Percentiles rank a stretch among this genome's conserved stretches.
Conservation (phyloP, 2,888 invertebrate genomes). For the Xanthia togata region DNA sequence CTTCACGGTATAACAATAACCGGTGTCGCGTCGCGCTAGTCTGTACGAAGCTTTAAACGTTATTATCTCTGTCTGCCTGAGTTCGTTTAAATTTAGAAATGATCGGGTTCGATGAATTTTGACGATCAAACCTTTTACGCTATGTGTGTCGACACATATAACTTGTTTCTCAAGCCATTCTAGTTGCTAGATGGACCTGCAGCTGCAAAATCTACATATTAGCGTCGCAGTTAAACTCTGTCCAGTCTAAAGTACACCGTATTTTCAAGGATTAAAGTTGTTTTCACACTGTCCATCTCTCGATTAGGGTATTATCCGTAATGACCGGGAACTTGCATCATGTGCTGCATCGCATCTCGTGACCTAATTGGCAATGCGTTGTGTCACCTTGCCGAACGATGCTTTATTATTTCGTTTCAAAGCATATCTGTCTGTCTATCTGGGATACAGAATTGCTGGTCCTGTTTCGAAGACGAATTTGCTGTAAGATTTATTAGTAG, state of each 20-base stretch:
- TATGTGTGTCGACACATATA: background rate
- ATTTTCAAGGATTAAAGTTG: conserved; percentile 24
- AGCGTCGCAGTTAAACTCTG: background rate
- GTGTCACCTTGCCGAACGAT: conserved; percentile 54
- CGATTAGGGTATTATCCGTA: conserved; percentile 58
- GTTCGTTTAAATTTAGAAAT: background rate
- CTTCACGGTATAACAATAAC: too few relatives aligned
- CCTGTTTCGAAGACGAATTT: background rate
- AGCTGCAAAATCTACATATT: background rate
- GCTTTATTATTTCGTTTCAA: conserved; percentile 38
- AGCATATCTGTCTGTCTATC: background rate
- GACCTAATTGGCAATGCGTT: conserved; percentile 62
- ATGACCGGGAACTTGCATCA: conserved; percentile 58
- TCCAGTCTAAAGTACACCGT: conserved; percentile 29
- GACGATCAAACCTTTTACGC: background rate
- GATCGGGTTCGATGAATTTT: background rate
- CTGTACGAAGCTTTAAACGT: too few relatives aligned
- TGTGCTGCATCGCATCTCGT: conserved; percentile 46
- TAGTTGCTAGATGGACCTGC: conserved; percentile 16
- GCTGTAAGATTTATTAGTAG: background rate
- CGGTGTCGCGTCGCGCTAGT: too few relatives aligned
- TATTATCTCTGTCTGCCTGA: background rate
- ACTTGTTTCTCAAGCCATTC: conserved; percentile 31
- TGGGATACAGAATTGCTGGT: background rate
- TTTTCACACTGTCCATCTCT: conserved; percentile 27